Evolutionary conservation across 2,113 vertebrate genomes (phyloP).

Genomic region (Propithecus coquereli): DNA sequence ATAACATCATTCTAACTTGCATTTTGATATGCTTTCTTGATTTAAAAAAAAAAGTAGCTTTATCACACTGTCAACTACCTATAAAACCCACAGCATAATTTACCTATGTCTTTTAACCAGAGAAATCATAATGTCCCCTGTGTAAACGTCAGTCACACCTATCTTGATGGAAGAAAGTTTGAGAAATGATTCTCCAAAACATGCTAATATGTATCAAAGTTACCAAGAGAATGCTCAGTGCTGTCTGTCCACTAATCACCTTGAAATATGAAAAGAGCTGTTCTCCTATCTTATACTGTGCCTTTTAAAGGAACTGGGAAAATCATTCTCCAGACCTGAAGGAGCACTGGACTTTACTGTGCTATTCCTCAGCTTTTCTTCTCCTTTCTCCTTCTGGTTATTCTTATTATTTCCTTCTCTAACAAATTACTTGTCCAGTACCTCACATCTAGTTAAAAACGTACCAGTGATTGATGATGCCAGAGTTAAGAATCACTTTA

Average conservation of each 20-base stretch:
- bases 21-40: slow-evolving; percentile 1
- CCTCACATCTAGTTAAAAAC: background rate
- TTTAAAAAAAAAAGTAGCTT: background rate
- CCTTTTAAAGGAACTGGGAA: background rate
- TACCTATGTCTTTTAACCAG: background rate
- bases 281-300: background rate
- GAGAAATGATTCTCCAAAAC: background rate
- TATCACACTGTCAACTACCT: slow-evolving; percentile 1
- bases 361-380: background rate
- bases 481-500: background rate
- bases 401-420: slow-evolving; percentile 18
- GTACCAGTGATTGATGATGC: background rate
- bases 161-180: background rate
- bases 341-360: background rate
- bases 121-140: background rate
- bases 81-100: background rate
- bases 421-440: slow-evolving; percentile 7
- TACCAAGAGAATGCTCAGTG: background rate
- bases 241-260: background rate
- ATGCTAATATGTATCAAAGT: background rate
- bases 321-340: background rate
- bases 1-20: background rate
- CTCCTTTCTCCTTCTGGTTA: background rate
- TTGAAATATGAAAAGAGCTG: background rate
- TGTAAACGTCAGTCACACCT: background rate